Conservation (phyloP, 2,113 vertebrate genomes). For the Sus scrofa region DNA sequence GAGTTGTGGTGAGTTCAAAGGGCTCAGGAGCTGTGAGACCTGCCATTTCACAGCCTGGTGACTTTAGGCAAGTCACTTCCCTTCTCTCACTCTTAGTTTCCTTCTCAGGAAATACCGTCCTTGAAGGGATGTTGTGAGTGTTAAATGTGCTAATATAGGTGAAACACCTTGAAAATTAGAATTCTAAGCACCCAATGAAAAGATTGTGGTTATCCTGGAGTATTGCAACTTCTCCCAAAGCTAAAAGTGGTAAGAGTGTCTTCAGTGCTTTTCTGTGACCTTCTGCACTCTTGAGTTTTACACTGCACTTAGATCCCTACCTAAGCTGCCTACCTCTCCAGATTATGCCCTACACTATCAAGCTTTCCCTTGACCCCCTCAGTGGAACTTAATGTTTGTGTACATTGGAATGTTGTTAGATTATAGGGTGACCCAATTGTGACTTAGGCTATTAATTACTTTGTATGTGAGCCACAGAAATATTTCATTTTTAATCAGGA, state of each 20-base stretch:
- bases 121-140: not conserved
- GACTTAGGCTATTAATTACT: not conserved
- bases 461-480: not conserved
- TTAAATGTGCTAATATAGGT: no score
- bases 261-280: not conserved
- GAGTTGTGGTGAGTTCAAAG: not conserved
- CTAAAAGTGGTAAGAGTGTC: not conserved
- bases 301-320: not conserved
- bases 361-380: not conserved
- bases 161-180: not conserved
- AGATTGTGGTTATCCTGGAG: not conserved
- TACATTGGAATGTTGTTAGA: not conserved
- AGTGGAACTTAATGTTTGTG: not conserved
- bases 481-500: not conserved
- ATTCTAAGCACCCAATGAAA: not conserved
- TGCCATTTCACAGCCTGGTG: not conserved
- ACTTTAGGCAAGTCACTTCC: not conserved
- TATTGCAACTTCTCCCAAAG: not conserved
- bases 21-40: not conserved
- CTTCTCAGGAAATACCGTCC: not conserved
- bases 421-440: not conserved
- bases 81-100: not conserved
- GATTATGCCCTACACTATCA: accelerated
- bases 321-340: not conserved
- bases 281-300: not conserved